A percentile compares a stretch with the other conserved stretches of the same genome.
These are phyloP conservation scores for Paramuricea clavata DNA, from an alignment of 92 coral and sea anemone species.

Conservation along the genomic window DNA sequence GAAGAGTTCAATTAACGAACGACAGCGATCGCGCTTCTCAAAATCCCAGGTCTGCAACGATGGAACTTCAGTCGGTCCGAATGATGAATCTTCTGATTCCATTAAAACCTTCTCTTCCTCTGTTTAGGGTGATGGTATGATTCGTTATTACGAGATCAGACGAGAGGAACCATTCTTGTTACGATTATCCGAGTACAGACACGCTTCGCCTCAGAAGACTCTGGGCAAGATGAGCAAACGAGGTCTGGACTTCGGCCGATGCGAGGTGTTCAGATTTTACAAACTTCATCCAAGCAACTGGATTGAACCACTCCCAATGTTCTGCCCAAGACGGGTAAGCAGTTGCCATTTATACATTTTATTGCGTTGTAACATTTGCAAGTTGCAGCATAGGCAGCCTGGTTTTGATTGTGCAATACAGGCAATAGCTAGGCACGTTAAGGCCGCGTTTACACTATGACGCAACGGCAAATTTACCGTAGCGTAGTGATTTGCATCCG, in stretches of 20 bases:
- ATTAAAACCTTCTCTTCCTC: not conserved
- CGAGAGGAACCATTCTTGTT: constrained; percentile 82
- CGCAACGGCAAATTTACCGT: too few relatives aligned
- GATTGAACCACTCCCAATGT: constrained; percentile 90
- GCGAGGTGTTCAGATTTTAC: constrained; percentile 91
- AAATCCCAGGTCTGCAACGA: too few relatives aligned
- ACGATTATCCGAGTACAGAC: constrained; percentile 86
- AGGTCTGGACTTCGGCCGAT: constrained; percentile 81
- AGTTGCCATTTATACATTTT: too few relatives aligned
- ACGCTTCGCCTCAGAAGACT: constrained; percentile 92
- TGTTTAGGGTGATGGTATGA: constrained; percentile 93
- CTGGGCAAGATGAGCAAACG: constrained; percentile 93
- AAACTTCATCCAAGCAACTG: constrained; percentile 89
- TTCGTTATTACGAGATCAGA: constrained; percentile 84
- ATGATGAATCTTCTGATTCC: too few relatives aligned
- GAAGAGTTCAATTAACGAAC: too few relatives aligned
- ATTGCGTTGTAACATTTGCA: too few relatives aligned
- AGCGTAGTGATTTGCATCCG: too few relatives aligned
- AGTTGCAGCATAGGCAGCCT: not conserved
- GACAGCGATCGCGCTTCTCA: too few relatives aligned
- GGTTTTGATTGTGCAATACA: too few relatives aligned
- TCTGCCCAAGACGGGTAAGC: constrained; percentile 95
- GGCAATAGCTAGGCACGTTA: too few relatives aligned
- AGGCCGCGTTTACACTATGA: too few relatives aligned
- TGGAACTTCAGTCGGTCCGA: too few relatives aligned